These are phyloP conservation scores for Coregonus suidteri DNA, from an alignment of 2,797 vertebrate species.

Conservation along the genomic window DNA sequence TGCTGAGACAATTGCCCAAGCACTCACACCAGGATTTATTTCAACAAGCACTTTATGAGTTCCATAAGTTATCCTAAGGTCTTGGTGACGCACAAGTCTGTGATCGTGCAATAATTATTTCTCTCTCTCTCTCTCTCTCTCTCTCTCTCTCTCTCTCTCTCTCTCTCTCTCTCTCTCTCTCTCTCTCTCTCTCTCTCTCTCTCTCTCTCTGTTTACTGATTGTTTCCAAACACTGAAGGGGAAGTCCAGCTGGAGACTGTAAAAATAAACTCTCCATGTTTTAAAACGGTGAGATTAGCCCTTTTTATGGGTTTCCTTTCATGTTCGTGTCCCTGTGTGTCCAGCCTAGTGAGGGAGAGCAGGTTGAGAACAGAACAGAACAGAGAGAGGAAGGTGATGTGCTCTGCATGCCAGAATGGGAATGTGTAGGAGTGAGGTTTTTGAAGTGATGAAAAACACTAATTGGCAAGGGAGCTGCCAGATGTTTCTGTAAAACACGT, in stretches of 20 bases:
- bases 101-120: conserved; percentile 34
- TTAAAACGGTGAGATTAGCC: conserved; percentile 72
- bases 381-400: conserved; percentile 25
- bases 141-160: conserved; percentile 1
- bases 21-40: conserved; percentile 34
- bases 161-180: conserved; percentile 6
- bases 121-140: neutral
- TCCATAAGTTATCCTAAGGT: conserved; percentile 50
- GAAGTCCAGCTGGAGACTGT: conserved; percentile 76
- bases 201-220: conserved; percentile 59
- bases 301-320: conserved; percentile 74
- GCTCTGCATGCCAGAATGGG: conserved; percentile 1
- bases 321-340: conserved; percentile 63
- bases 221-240: conserved; percentile 67
- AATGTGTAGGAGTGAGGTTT: conserved; percentile 36
- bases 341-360: conserved; percentile 50
- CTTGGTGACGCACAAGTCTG: conserved; percentile 52
- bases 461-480: conserved; percentile 70
- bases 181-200: conserved; percentile 1
- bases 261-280: conserved; percentile 77
- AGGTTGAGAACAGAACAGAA: conserved; percentile 48
- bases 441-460: conserved; percentile 55
- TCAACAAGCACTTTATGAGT: conserved; percentile 48
- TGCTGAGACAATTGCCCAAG: conserved; percentile 46
- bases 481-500: conserved; percentile 69